Evolutionary conservation across 2,797 vertebrate genomes (phyloP).

Genomic region (Pseudomugil gertrudae): DNA sequence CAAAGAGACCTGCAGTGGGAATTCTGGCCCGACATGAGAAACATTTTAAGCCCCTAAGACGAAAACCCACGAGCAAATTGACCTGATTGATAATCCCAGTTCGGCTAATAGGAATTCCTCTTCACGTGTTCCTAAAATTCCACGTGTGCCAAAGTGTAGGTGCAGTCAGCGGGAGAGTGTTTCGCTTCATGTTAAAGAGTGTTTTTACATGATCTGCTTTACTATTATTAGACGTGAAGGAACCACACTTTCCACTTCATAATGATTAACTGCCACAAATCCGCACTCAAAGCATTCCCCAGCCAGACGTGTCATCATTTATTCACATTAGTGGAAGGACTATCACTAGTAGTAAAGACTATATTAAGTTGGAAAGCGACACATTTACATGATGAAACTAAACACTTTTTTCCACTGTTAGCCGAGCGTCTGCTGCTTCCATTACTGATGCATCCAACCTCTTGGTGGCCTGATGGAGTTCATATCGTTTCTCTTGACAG

Average conservation of each 20-base stretch:
- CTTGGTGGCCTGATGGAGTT: conserved; percentile 49
- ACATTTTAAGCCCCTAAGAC: conserved; percentile 26
- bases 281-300: conserved; percentile 40
- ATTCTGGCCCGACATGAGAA: conserved; percentile 37
- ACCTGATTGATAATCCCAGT: conserved; percentile 31
- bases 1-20: conserved; percentile 13
- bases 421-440: conserved; percentile 57
- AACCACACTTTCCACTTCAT: conserved; percentile 63
- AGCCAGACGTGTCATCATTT: conserved; percentile 64
- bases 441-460: conserved; percentile 58
- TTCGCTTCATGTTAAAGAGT: conserved; percentile 34
- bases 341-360: conserved; percentile 32
- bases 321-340: conserved; percentile 64
- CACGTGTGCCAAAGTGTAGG: conserved; percentile 33
- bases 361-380: conserved; percentile 51
- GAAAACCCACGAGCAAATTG: conserved; percentile 32
- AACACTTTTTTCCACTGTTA: conserved; percentile 44
- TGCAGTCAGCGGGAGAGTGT: conserved; percentile 38
- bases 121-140: conserved; percentile 28
- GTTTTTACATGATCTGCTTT: conserved; percentile 64
- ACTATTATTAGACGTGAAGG: conserved; percentile 58
- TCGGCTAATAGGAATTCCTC: conserved; percentile 34
- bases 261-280: conserved; percentile 64
- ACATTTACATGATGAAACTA: conserved; percentile 59
- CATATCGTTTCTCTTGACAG: conserved; percentile 47